phyloP scores from a whole-genome alignment of 1,140 invertebrate species.

The Formica exsecta region DNA sequence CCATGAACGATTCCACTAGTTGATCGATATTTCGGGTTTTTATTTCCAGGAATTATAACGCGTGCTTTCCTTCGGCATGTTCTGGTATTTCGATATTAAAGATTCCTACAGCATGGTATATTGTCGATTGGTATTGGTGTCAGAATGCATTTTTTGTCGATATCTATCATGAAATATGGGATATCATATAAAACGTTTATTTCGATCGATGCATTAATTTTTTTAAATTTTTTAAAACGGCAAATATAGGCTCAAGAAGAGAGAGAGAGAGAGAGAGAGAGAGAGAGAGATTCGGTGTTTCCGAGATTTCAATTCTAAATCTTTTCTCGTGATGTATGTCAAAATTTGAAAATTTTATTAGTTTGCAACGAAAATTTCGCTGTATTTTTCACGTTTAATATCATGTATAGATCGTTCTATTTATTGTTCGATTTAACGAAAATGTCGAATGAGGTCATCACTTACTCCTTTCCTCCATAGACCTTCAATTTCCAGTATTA shows the following conservation, averaged over 20 bases:
- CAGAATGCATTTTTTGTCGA: background rate
- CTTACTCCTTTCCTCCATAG: too few relatives aligned
- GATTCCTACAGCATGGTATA: conserved; percentile 50
- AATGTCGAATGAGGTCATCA: background rate
- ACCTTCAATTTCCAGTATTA: background rate
- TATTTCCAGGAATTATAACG: conserved; percentile 29
- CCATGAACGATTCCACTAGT: background rate
- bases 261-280: too few relatives aligned
- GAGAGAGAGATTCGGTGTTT: background rate
- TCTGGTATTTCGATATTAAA: conserved; percentile 71
- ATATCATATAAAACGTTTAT: background rate
- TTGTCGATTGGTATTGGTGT: conserved; percentile 3
- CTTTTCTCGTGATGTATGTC: background rate
- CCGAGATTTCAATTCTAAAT: background rate
- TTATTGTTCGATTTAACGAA: background rate
- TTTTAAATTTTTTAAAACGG: too few relatives aligned
- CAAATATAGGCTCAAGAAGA: background rate
- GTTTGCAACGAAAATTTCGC: background rate
- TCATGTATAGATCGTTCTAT: background rate
- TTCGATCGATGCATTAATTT: background rate
- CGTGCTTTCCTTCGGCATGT: conserved; percentile 17
- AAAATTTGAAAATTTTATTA: background rate
- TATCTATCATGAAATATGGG: background rate
- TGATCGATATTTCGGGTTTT: conserved; percentile 61
- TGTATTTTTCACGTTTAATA: background rate